Percentiles rank a stretch among this genome's conserved stretches.
phyloP scores from a whole-genome alignment of 2,888 invertebrate genomes.

The Andrena marginata region DNA sequence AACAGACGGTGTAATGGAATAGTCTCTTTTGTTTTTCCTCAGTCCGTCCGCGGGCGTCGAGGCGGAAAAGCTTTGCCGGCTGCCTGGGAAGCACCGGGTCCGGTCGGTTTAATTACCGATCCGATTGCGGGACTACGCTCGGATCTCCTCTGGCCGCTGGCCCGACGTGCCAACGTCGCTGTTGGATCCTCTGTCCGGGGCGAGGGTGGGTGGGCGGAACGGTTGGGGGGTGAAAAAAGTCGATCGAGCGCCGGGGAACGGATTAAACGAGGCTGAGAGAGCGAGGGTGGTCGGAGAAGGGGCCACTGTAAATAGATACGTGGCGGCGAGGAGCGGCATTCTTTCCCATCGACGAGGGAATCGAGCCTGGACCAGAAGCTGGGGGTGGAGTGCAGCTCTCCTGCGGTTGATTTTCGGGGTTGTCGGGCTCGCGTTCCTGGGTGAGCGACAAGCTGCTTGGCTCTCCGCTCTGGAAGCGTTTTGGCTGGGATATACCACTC shows the following conservation, averaged over 20 bases:
- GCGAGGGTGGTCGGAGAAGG: background rate
- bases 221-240: conserved; percentile 39
- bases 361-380: conserved; percentile 16
- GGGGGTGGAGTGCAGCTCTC: background rate
- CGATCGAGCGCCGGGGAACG: conserved; percentile 44
- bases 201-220: background rate
- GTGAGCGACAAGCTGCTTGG: background rate
- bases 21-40: conserved; percentile 57
- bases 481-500: too few species aligned
- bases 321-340: conserved; percentile 17
- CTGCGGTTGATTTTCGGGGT: conserved; percentile 4
- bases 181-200: conserved; percentile 9
- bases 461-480: too few species aligned
- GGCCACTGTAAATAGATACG: conserved; percentile 53
- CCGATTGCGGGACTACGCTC: conserved; percentile 54
- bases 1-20: conserved; percentile 59
- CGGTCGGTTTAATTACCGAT: conserved; percentile 61
- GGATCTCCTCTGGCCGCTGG: conserved; percentile 35
- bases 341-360: conserved; percentile 29
- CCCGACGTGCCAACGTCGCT: conserved; percentile 52
- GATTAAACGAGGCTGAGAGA: conserved; percentile 38
- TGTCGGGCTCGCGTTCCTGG: background rate
- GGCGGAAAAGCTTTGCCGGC: conserved; percentile 50
- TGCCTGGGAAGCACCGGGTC: conserved; percentile 32
- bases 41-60: conserved; percentile 44